Percentiles rank a stretch among this genome's conserved stretches.
phyloP scores from a whole-genome alignment of 1,140 invertebrate species.

The Nephotettix cincticeps region DNA sequence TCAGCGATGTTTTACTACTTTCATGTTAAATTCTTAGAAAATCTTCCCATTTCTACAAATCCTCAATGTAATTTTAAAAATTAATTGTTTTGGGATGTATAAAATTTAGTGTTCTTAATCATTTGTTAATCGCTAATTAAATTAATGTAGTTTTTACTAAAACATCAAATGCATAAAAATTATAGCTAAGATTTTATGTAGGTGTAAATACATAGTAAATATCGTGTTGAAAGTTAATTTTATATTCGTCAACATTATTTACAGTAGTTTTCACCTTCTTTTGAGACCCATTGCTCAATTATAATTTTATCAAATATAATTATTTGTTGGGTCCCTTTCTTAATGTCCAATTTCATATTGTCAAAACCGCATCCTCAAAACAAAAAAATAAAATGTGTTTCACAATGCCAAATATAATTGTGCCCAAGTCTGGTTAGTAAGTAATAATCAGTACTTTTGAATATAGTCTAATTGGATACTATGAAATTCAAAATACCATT shows the following conservation, averaged over 20 bases:
- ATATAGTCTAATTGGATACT: too few relatives aligned
- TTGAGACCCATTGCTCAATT: background rate
- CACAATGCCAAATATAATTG: too few relatives aligned
- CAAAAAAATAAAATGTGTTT: too few relatives aligned
- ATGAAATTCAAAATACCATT: too few relatives aligned
- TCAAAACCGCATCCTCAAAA: too few relatives aligned
- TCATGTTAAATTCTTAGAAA: too few relatives aligned
- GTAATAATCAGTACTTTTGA: too few relatives aligned
- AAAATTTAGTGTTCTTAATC: background rate
- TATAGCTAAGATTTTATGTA: constrained; percentile 2
- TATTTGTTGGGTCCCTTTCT: too few relatives aligned
- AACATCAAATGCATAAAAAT: constrained; percentile 1
- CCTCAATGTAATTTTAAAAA: background rate
- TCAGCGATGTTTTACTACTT: too few relatives aligned
- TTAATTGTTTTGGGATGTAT: background rate
- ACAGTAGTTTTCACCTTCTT: background rate
- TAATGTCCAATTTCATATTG: too few relatives aligned
- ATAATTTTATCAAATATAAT: background rate
- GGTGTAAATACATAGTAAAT: background rate
- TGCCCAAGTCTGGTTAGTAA: too few relatives aligned
- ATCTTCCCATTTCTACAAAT: background rate
- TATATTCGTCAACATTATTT: background rate
- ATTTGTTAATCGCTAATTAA: background rate
- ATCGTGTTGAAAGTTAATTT: background rate
- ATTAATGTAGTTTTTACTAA: constrained; percentile 1